A percentile compares a stretch with the other conserved stretches of the same genome.
phyloP scores from a whole-genome alignment of 2,888 invertebrate species.

The Monopis laevigella region DNA sequence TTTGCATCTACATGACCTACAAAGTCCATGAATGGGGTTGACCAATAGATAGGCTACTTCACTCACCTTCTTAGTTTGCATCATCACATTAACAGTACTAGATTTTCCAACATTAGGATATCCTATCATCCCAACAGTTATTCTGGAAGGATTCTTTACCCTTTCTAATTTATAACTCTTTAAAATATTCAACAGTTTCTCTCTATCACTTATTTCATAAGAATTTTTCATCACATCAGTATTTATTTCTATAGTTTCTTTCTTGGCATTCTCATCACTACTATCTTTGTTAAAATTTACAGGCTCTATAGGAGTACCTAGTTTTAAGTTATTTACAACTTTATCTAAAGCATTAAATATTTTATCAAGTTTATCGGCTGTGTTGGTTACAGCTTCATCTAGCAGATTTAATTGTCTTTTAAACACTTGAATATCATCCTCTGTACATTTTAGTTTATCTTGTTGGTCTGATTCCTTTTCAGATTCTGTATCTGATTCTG shows the following conservation, averaged over 20 bases:
- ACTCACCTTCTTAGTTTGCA: slow-evolving; percentile 85
- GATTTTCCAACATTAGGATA: slow-evolving; percentile 99
- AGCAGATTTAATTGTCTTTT: slow-evolving; percentile 61
- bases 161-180: slow-evolving; percentile 57
- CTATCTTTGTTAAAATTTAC: background rate
- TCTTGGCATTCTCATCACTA: slow-evolving; percentile 13
- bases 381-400: slow-evolving; percentile 59
- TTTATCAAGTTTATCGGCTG: slow-evolving; percentile 62
- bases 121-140: slow-evolving; percentile 94
- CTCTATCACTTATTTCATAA: slow-evolving; percentile 70
- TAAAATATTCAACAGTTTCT: slow-evolving; percentile 77
- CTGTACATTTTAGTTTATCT: slow-evolving; percentile 28
- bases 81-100: slow-evolving; percentile 94
- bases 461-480: slow-evolving; percentile 25
- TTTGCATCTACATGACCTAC: too few relatives aligned
- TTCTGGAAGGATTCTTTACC: slow-evolving; percentile 58
- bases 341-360: slow-evolving; percentile 61
- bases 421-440: slow-evolving; percentile 53
- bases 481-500: slow-evolving; percentile 20
- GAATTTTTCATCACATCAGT: slow-evolving; percentile 54
- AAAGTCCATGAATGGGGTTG: too few relatives aligned
- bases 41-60: too few relatives aligned
- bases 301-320: slow-evolving; percentile 39
- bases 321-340: slow-evolving; percentile 41
- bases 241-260: slow-evolving; percentile 15